Conservation (phyloP, 1,140 invertebrate genomes). For the Schlechtendalia chinensis region DNA sequence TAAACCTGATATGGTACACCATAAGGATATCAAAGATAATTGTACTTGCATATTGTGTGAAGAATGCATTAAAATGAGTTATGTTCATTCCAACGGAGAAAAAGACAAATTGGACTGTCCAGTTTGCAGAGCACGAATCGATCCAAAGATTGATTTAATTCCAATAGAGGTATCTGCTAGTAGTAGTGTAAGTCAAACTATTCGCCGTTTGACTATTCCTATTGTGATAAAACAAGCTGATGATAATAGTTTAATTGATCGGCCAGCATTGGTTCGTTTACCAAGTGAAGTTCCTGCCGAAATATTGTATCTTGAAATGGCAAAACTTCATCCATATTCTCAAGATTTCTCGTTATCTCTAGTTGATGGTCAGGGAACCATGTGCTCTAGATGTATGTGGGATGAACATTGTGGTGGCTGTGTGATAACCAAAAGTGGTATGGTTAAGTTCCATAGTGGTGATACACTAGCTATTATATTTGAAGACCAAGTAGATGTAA, state of each 20-base stretch:
- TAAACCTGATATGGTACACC: conserved; percentile 61
- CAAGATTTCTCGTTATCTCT: conserved; percentile 59
- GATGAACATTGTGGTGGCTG: conserved; percentile 65
- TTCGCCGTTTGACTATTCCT: conserved; percentile 25
- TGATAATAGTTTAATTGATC: conserved; percentile 57
- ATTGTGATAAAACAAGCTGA: conserved; percentile 37
- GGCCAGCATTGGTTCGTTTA: conserved; percentile 63
- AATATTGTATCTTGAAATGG: conserved; percentile 60
- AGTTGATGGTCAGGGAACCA: conserved; percentile 61
- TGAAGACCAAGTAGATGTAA: conserved; percentile 24
- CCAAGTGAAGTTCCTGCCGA: conserved; percentile 62
- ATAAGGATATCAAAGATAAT: conserved; percentile 55
- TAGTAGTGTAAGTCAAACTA: conserved; percentile 2
- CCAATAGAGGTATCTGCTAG: conserved; percentile 56
- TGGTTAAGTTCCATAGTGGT: conserved; percentile 60
- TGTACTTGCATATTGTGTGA: conserved; percentile 65
- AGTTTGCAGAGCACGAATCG: conserved; percentile 59
- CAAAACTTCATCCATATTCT: conserved; percentile 59
- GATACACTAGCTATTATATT: conserved; percentile 65
- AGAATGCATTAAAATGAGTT: conserved; percentile 63
- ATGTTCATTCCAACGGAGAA: conserved; percentile 57
- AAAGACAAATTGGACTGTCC: conserved; percentile 58
- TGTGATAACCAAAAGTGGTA: conserved; percentile 59
- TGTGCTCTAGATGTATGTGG: conserved; percentile 67
- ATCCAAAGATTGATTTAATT: conserved; percentile 59